A percentile compares a stretch with the other conserved stretches of the same genome.
phyloP scores from a whole-genome alignment of 1,140 invertebrate species.

The Caenorhabditis brenneri region DNA sequence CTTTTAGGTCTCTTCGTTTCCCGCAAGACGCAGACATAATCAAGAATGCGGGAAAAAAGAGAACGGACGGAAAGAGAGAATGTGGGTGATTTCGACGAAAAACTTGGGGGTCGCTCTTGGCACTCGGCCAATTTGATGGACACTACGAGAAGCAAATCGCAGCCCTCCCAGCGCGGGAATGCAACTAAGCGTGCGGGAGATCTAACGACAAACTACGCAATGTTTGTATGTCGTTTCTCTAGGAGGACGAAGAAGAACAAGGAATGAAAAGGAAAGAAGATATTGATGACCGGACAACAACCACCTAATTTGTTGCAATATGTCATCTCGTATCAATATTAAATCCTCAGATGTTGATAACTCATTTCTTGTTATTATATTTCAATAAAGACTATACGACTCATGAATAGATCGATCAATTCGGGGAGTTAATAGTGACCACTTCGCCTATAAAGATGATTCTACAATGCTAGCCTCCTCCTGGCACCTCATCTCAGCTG shows the following conservation, averaged over 20 bases:
- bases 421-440: not conserved
- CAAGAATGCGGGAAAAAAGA: slow-evolving; percentile 6
- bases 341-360: no score
- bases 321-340: not conserved
- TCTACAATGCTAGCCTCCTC: slow-evolving; percentile 5
- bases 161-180: slow-evolving; percentile 36
- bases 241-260: not conserved
- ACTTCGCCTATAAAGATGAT: not conserved
- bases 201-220: slow-evolving; percentile 19
- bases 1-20: not conserved
- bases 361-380: not conserved
- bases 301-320: slow-evolving; percentile 2
- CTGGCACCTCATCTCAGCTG: slow-evolving; percentile 37
- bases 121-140: slow-evolving; percentile 29
- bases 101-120: slow-evolving; percentile 25
- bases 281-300: not conserved
- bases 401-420: not conserved
- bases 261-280: slow-evolving; percentile 11
- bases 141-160: slow-evolving; percentile 25
- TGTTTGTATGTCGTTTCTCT: not conserved
- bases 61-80: not conserved
- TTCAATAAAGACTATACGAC: not conserved
- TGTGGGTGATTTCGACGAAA: slow-evolving; percentile 4
- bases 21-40: slow-evolving; percentile 4
- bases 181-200: slow-evolving; percentile 31